A percentile compares a stretch with the other conserved stretches of the same genome.
phyloP scores from a whole-genome alignment of 1,140 invertebrate genomes.

The Latrodectus geometricus region DNA sequence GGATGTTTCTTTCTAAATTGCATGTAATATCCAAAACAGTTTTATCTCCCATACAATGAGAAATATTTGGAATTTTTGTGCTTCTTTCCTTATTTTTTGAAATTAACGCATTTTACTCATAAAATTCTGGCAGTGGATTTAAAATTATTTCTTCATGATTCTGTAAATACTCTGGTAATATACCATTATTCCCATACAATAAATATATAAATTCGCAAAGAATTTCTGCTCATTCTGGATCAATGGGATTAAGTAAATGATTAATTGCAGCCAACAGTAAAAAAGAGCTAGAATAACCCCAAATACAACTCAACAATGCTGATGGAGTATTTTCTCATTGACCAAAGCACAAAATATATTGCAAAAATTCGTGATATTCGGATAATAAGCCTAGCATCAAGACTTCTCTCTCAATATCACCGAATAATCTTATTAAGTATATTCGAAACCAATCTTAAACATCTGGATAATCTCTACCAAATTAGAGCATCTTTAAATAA shows the following conservation, averaged over 20 bases:
- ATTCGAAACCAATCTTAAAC: constrained; percentile 68
- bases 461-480: constrained; percentile 67
- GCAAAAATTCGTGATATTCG: constrained; percentile 10
- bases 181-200: constrained; percentile 33
- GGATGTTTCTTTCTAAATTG: not conserved
- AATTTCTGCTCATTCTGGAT: not conserved
- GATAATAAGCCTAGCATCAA: constrained; percentile 66
- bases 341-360: not conserved
- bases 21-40: not conserved
- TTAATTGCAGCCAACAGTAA: not conserved
- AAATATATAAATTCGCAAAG: not conserved
- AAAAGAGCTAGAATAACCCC: constrained; percentile 4
- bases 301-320: constrained; percentile 30
- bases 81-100: not conserved
- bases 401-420: constrained; percentile 70
- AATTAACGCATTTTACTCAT: not conserved
- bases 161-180: not conserved
- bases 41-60: not conserved
- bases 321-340: not conserved
- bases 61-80: not conserved
- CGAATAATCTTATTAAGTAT: constrained; percentile 66
- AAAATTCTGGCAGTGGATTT: not conserved
- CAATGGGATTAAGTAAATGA: not conserved
- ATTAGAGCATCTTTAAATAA: constrained; percentile 55
- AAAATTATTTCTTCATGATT: not conserved